Percentiles rank a stretch among this genome's conserved stretches.
Evolutionary conservation across 2,888 invertebrate genomes (phyloP).

Genomic region (Mallateleia sp.): DNA sequence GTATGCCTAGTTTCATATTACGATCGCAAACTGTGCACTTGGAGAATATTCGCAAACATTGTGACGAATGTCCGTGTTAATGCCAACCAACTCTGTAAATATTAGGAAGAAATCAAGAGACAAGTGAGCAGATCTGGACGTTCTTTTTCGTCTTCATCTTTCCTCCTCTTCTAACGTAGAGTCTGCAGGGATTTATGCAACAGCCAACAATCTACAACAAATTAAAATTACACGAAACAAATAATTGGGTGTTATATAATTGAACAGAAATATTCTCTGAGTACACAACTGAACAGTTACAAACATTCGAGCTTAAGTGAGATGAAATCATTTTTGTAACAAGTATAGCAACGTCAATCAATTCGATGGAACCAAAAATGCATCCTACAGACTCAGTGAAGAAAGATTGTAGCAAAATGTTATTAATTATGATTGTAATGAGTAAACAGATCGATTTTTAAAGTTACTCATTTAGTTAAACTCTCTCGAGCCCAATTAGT

Average conservation of each 20-base stretch:
- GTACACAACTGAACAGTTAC: constrained; percentile 14
- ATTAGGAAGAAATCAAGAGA: constrained; percentile 50
- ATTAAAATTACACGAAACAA: constrained; percentile 6
- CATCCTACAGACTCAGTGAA: constrained; percentile 3
- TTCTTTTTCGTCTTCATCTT: constrained; percentile 32
- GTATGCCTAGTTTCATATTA: constrained; percentile 54
- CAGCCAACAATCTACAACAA: not conserved
- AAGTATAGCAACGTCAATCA: not conserved
- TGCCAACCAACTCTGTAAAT: constrained; percentile 53
- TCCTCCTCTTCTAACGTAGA: constrained; percentile 40
- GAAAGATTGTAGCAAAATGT: constrained; percentile 18
- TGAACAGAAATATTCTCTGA: constrained; percentile 27
- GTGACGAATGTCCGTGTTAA: constrained; percentile 51
- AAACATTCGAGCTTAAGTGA: constrained; percentile 38
- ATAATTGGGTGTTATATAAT: not conserved
- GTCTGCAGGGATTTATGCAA: constrained; percentile 42
- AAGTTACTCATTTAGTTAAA: no score
- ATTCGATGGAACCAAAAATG: constrained; percentile 24
- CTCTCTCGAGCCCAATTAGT: no score
- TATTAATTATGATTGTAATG: constrained; percentile 4
- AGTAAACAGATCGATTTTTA: constrained; percentile 11
- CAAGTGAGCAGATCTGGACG: not conserved
- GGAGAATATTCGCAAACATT: constrained; percentile 66
- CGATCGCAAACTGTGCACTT: constrained; percentile 36
- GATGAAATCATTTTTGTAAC: constrained; percentile 7